Conservation (phyloP, 2,797 vertebrate species). For the Sylvia borin region DNA sequence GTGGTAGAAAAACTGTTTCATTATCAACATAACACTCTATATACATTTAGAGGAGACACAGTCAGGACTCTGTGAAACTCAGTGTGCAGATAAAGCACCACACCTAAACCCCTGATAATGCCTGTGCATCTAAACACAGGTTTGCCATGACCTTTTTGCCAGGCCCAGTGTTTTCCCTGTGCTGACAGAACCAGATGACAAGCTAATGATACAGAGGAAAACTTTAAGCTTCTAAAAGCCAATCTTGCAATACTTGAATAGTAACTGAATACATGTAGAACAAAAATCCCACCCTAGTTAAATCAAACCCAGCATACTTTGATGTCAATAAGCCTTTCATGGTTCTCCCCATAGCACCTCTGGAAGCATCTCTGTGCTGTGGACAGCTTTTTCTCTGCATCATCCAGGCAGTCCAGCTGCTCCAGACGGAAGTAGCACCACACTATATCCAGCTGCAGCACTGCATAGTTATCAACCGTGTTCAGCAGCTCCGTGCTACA, state of each 20-base stretch:
- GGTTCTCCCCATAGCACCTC: conserved; percentile 88
- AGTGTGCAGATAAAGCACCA: background rate
- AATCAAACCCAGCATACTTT: conserved; percentile 78
- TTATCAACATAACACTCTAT: background rate
- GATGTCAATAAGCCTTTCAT: conserved; percentile 86
- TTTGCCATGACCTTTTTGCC: background rate
- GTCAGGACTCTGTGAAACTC: background rate
- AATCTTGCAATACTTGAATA: background rate
- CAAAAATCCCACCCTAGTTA: background rate
- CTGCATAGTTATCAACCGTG: conserved; percentile 91
- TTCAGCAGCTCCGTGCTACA: conserved; percentile 83
- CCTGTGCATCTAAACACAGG: accelerated
- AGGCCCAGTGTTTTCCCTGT: background rate
- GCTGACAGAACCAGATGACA: background rate
- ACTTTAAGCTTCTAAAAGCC: background rate
- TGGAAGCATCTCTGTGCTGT: conserved; percentile 87
- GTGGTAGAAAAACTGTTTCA: background rate
- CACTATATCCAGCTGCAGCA: conserved; percentile 94
- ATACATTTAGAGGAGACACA: background rate
- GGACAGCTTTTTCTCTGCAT: conserved; percentile 83
- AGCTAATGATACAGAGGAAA: background rate
- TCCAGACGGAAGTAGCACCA: conserved; percentile 91
- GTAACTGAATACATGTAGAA: background rate
- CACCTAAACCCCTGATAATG: background rate
- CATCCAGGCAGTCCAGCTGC: conserved; percentile 87